Conservation (phyloP, 2,113 vertebrate genomes). For the Pantherophis guttatus region DNA sequence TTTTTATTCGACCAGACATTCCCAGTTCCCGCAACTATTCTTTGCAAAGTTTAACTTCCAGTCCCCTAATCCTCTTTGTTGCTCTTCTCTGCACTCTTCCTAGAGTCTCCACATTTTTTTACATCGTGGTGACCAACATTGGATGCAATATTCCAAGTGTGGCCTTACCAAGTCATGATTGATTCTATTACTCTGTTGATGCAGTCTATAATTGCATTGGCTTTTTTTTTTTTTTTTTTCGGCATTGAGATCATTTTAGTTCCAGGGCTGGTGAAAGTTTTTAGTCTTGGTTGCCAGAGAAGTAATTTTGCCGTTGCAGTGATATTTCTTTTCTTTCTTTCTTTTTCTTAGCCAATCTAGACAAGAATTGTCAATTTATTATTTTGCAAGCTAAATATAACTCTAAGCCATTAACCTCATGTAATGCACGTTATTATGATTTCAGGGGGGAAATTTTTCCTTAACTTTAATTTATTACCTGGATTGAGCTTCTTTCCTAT, state of each 20-base stretch:
- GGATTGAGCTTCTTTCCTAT: slow-evolving; percentile 47
- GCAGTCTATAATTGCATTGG: neutral
- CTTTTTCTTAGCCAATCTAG: slow-evolving; percentile 16
- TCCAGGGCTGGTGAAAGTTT: slow-evolving; percentile 26
- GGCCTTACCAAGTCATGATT: neutral
- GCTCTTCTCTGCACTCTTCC: neutral
- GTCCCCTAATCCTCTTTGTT: neutral
- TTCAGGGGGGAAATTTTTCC: slow-evolving; percentile 31
- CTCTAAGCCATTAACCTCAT: slow-evolving; percentile 56
- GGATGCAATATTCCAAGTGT: neutral
- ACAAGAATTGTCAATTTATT: slow-evolving; percentile 58
- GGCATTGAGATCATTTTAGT: neutral
- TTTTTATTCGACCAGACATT: neutral
- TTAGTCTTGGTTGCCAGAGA: slow-evolving; percentile 47
- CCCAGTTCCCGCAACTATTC: neutral
- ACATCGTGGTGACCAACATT: neutral
- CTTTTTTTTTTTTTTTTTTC: neutral
- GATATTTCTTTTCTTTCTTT: neutral
- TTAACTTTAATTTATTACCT: slow-evolving; percentile 55
- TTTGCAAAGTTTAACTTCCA: neutral
- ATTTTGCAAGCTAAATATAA: slow-evolving; percentile 59
- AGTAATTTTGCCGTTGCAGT: slow-evolving; percentile 61
- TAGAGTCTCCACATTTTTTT: neutral
- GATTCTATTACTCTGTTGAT: neutral
- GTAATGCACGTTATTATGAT: slow-evolving; percentile 58